phyloP scores from a whole-genome alignment of 2,888 invertebrate genomes.

The Lypha dubia region DNA sequence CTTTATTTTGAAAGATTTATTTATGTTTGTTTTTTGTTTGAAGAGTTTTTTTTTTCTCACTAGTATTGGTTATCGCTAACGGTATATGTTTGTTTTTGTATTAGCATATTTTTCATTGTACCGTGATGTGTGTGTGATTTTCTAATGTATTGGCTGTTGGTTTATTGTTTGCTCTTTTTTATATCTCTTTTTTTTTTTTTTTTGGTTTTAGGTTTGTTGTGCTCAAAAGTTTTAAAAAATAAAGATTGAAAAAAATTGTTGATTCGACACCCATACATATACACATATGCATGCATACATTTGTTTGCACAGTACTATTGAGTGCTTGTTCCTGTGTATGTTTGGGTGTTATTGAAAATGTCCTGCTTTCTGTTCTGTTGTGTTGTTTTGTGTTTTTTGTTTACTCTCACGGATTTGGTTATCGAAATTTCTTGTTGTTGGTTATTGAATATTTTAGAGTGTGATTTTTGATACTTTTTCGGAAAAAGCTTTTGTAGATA shows the following conservation, averaged over 20 bases:
- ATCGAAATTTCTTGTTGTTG: constrained; percentile 25
- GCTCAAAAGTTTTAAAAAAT: constrained; percentile 46
- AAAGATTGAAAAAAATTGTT: constrained; percentile 54
- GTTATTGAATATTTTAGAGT: constrained; percentile 31
- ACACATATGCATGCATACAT: neutral
- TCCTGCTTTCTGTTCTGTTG: constrained; percentile 56
- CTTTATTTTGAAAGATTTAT: constrained; percentile 26
- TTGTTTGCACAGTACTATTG: neutral
- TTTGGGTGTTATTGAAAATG: constrained; percentile 48
- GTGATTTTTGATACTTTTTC: constrained; percentile 20
- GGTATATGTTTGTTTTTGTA: constrained; percentile 44
- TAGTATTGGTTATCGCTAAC: constrained; percentile 40
- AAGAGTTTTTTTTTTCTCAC: neutral
- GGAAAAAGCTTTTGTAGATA: neutral
- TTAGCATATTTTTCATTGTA: constrained; percentile 40
- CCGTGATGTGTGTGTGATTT: constrained; percentile 48
- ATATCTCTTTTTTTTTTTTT: no score
- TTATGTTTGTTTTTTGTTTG: neutral
- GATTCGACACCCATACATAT: neutral
- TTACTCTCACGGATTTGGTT: constrained; percentile 28
- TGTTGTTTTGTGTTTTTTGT: neutral
- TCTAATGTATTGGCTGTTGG: constrained; percentile 37
- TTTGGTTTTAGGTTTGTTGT: constrained; percentile 7
- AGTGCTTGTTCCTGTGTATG: constrained; percentile 10
- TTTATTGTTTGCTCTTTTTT: no score